Percentiles rank a stretch among this genome's conserved stretches.
phyloP scores from a whole-genome alignment of 1,140 invertebrate genomes.

The Drosophila serrata region DNA sequence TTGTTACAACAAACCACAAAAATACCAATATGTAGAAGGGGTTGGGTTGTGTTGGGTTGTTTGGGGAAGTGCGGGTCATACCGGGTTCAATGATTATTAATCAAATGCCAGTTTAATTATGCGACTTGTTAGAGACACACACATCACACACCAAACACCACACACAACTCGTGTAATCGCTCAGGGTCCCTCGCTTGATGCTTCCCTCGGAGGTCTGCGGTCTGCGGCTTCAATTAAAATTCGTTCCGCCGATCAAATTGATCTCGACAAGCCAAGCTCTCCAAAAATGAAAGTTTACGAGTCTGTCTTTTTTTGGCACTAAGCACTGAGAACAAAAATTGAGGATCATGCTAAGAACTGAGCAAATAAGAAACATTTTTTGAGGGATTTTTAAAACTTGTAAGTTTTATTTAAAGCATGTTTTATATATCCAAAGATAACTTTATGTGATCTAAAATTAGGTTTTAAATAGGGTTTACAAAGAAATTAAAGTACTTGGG shows the following conservation, averaged over 20 bases:
- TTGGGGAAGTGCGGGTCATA: slow-evolving; percentile 61
- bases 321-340: background rate
- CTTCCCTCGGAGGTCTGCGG: slow-evolving; percentile 46
- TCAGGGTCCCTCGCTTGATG: slow-evolving; percentile 14
- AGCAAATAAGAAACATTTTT: background rate
- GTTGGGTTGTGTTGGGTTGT: slow-evolving; percentile 18
- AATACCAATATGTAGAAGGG: slow-evolving; percentile 15
- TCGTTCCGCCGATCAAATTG: slow-evolving; percentile 76
- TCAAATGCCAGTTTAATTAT: slow-evolving; percentile 80
- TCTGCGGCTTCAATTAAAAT: slow-evolving; percentile 79
- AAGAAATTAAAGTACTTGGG: too few species aligned
- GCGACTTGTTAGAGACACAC: slow-evolving; percentile 50
- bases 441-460: background rate
- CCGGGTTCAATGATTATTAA: slow-evolving; percentile 79
- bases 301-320: slow-evolving; percentile 61
- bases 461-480: too few species aligned
- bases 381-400: too few species aligned
- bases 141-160: slow-evolving; percentile 13
- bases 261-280: slow-evolving; percentile 44
- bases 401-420: background rate
- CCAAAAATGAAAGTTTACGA: slow-evolving; percentile 61
- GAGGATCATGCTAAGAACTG: background rate
- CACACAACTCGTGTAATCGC: slow-evolving; percentile 53
- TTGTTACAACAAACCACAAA: slow-evolving; percentile 74
- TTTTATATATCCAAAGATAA: background rate